These are phyloP conservation scores for Hemichromis elongatus DNA, from an alignment of 2,113 vertebrate genomes.

Conservation along the genomic window DNA sequence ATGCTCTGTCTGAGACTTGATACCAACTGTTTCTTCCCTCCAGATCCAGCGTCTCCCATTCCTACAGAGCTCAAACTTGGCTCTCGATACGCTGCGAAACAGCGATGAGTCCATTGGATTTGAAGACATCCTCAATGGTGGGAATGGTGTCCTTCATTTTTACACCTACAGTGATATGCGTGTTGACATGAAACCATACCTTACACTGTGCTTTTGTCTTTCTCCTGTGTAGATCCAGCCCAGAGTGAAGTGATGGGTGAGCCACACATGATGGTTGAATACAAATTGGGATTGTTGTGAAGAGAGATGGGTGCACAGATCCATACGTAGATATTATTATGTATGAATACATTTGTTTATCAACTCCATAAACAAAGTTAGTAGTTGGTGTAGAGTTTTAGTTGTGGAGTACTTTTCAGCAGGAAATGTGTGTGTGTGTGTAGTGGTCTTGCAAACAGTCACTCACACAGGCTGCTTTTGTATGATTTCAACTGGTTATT, in stretches of 20 bases:
- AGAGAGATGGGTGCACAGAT: neutral
- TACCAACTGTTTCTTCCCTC: neutral
- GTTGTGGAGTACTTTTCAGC: neutral
- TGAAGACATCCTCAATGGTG: conserved; percentile 94
- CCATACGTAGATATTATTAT: neutral
- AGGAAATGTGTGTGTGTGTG: neutral
- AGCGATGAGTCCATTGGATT: conserved; percentile 86
- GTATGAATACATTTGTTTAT: neutral
- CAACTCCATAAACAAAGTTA: neutral
- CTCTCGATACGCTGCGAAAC: conserved; percentile 87
- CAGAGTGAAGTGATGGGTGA: conserved; percentile 93
- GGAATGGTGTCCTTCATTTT: neutral
- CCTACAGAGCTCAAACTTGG: conserved; percentile 88
- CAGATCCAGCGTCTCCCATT: conserved; percentile 94
- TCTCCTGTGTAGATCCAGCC: conserved; percentile 78
- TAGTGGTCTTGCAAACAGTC: neutral
- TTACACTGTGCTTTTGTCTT: neutral
- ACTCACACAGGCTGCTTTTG: conserved; percentile 6
- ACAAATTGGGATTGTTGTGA: conserved; percentile 88
- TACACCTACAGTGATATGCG: no score
- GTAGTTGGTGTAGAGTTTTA: neutral
- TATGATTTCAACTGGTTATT: conserved; percentile 32
- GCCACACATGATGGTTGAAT: conserved; percentile 91
- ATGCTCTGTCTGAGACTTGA: neutral
- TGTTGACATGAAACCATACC: neutral